Evolutionary conservation across 2,113 vertebrate species (phyloP).

Genomic region (Rhinoptilus africanus): DNA sequence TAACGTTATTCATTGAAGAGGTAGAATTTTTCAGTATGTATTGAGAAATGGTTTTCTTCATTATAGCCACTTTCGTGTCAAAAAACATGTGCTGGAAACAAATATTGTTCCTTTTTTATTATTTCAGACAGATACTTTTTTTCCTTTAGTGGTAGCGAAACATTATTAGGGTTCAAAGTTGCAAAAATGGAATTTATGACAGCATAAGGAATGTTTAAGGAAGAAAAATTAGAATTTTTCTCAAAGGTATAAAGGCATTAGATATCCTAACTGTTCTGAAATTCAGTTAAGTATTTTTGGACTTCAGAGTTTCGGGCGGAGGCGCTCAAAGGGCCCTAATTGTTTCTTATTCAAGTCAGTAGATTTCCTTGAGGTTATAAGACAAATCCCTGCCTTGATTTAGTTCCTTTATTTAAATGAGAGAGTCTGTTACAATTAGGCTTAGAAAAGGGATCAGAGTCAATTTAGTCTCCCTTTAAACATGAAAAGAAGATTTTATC

Average conservation of each 20-base stretch:
- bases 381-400: neutral
- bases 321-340: neutral
- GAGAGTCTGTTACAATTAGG: neutral
- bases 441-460: constrained; percentile 16
- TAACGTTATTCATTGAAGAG: neutral
- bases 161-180: neutral
- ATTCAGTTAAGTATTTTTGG: neutral
- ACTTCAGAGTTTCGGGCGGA: neutral
- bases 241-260: neutral
- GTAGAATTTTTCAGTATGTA: neutral
- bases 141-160: neutral
- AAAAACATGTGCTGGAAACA: neutral
- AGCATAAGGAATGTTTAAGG: neutral
- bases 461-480: neutral
- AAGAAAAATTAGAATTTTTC: neutral
- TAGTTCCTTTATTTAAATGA: constrained; percentile 4
- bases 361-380: neutral
- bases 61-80: neutral
- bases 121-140: neutral
- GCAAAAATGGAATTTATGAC: neutral
- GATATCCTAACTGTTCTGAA: neutral
- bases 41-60: neutral
- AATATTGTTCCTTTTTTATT: neutral
- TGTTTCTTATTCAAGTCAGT: neutral
- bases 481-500: constrained; percentile 13